These are phyloP conservation scores for Pseudotriccus pelzelni DNA, from an alignment of 2,797 vertebrate species.

Conservation along the genomic window DNA sequence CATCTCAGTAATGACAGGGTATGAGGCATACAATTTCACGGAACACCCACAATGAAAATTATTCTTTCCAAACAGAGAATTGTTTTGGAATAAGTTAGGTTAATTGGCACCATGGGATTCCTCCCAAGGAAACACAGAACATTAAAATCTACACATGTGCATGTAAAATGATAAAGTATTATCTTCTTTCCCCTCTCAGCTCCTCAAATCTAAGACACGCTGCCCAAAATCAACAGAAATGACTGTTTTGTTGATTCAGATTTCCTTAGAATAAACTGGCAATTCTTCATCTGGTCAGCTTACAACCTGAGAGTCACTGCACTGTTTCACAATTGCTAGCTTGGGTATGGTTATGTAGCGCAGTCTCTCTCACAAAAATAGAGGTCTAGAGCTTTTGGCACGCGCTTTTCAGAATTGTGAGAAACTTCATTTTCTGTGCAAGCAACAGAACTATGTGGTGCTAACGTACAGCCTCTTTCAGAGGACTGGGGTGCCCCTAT, in stretches of 20 bases:
- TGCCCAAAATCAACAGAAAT: constrained; percentile 83
- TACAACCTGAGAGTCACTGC: constrained; percentile 36
- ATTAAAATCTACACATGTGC: constrained; percentile 89
- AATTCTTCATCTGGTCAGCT: constrained; percentile 65
- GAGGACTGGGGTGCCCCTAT: neutral
- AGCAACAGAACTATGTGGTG: constrained; percentile 62
- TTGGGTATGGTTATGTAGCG: constrained; percentile 16
- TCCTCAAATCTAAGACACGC: constrained; percentile 70
- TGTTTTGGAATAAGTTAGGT: constrained; percentile 92
- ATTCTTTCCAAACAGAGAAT: constrained; percentile 88
- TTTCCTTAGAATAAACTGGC: constrained; percentile 81
- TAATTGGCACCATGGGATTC: constrained; percentile 93
- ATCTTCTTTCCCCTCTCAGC: constrained; percentile 76
- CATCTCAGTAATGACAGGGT: constrained; percentile 82
- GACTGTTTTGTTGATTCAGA: constrained; percentile 83
- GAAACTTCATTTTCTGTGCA: constrained; percentile 79
- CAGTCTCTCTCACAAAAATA: constrained; percentile 58
- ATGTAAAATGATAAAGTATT: constrained; percentile 86
- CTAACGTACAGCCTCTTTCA: neutral
- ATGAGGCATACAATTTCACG: constrained; percentile 82
- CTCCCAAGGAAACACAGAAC: constrained; percentile 89
- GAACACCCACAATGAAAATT: constrained; percentile 88
- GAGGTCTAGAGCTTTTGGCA: constrained; percentile 66
- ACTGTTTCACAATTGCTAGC: constrained; percentile 51
- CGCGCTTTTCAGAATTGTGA: constrained; percentile 71